Base-by-base conservation (phyloP, 2,888 invertebrate species). In the Apotomis turbidana region DNA sequence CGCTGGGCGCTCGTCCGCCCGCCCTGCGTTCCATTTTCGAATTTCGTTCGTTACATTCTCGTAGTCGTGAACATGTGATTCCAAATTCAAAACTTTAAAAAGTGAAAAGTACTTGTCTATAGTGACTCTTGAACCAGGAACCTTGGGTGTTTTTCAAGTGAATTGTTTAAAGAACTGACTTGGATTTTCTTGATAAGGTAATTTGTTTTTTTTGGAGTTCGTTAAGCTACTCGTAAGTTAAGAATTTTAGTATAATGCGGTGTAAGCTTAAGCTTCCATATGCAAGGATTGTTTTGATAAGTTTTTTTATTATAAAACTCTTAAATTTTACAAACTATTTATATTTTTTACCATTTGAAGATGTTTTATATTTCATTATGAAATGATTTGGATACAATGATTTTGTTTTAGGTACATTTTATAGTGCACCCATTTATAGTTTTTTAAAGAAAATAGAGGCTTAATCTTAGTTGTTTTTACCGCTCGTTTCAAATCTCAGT, bases 1-100 rank as follows among this genome's bases (percentile, higher is more conserved):
- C 70, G 62, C 75, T 75, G 80, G 85, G 85, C 82, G 86, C 86
- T 79, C 82, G 89, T 79, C 72, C 88, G 89, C 87, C 87, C 89
- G 88, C 88, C 87, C 83, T 72, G 62, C 71, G 68, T n/a, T 27
- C 46, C 12, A 46, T 15, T 55, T 12, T 66, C 57, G 12, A n/a
- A 12, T 12, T 38, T 46, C 4, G n/a, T 41, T 41, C 41, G 41
- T 41, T 41, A 6, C 13, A 64, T 15, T 38, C 6, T 41, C 60
- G 68, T 27, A 44, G 55, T 15, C 60, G 73, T 55, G 70, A 71
- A 77, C 77, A 77, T 80, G 81, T 78, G 80, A 74, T 59, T 67
- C 27, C 46, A 60, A 62, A 61, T 52, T 64, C 58, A 59, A 72
- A 72, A 72, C 71, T 68, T 70, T 51, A 12, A 57, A 41, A 62